Percentiles rank a stretch among this genome's conserved stretches.
Conservation (phyloP, 2,113 vertebrate genomes). For the Podarcis cretensis region DNA sequence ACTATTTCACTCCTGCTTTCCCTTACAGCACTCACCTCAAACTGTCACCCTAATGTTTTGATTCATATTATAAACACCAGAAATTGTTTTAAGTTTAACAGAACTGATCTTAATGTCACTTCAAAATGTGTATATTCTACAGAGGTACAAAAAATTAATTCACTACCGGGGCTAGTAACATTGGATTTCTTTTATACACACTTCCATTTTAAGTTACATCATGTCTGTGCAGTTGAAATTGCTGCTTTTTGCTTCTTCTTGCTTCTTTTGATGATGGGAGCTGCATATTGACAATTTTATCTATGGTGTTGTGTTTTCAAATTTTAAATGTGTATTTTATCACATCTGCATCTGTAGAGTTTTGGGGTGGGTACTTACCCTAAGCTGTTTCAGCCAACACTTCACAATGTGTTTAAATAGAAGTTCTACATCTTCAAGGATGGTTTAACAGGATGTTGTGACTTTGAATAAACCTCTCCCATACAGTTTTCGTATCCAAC, state of each 20-base stretch:
- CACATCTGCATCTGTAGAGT: neutral
- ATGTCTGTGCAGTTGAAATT: neutral
- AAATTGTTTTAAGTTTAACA: neutral
- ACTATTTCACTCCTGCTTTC: too few relatives aligned
- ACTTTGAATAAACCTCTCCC: neutral
- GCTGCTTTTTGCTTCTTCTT: neutral
- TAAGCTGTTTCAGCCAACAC: neutral
- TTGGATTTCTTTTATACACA: neutral
- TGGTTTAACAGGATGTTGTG: neutral
- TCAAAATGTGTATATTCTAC: neutral
- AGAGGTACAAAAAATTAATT: neutral
- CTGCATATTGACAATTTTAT: neutral
- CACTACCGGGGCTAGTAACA: too few relatives aligned
- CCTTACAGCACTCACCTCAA: neutral
- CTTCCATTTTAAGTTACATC: neutral
- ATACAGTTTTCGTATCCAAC: neutral
- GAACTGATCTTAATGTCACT: neutral
- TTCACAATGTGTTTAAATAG: neutral
- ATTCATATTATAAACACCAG: neutral
- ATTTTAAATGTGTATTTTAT: neutral
- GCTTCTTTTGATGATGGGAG: neutral
- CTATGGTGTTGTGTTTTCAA: neutral
- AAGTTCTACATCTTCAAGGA: neutral
- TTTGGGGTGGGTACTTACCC: neutral
- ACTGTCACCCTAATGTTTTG: neutral